Base-by-base conservation (phyloP, 2,113 vertebrate species). In the Sterna hirundo region DNA sequence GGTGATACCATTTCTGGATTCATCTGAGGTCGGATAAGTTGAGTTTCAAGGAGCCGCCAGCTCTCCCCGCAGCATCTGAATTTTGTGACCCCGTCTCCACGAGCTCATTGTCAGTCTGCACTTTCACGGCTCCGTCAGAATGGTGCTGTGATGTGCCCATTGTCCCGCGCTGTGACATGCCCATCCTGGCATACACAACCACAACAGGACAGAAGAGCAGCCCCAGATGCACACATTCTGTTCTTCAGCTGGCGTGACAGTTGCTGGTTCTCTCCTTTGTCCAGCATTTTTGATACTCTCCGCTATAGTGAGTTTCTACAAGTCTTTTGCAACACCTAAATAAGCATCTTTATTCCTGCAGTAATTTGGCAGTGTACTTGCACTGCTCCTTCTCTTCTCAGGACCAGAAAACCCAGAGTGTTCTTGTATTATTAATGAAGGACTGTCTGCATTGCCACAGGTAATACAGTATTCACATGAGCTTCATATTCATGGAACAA, bases 351-450 rank as follows among this genome's bases (percentile, higher is more conserved):
- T 88, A 32, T 75, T 93, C 49, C 57, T 83, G 78, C 46, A 90
- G 69, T 79, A 83, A 93, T 90, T 76, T 92, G 54, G 71, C 79
- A 10, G 1, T 11, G 20, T 68, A 70, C n/a, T 80, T 36, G 49
- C 1, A 9, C 62, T 91, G 68, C 71, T 93, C 44, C 36, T 93
- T 85, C 84, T 87, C 54, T 83, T 60, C 54, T 80, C 49, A 76
- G 57, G 71, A 92, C 44, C 66, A 94, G 79, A 88, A 88, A 94
- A 61, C 40, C 22, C 58, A 62, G 44, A 58, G 46, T 42, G 68
- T 62, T 90, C 27, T 79, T 93, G 27, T 84, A 94, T 82, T 84
- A 95, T 91, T 94, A 91, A 95, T 82, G 74, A 88, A 86, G 65
- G 51, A 79, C 81, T 87, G 80, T 86, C 86, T 95, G 74, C 70